Percentiles rank a stretch among this genome's conserved stretches.
Conservation (phyloP, 2,888 invertebrate species). For the Tenthredo notha region DNA sequence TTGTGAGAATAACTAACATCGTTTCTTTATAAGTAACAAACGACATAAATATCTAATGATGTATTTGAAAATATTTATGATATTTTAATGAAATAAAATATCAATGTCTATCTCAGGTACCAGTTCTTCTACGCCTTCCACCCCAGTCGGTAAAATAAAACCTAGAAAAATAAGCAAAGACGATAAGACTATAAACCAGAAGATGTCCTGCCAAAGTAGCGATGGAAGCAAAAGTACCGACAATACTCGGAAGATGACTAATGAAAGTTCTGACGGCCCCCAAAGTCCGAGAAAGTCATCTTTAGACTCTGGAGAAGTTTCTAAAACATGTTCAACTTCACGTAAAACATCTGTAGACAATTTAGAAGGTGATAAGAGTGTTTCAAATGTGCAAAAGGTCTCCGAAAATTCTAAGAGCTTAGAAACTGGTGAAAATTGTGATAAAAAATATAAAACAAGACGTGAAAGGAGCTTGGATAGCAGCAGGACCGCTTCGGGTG, state of each 20-base stretch:
- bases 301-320: constrained; percentile 20
- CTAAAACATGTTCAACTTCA: constrained; percentile 47
- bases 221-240: constrained; percentile 44
- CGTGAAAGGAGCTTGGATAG: constrained; percentile 47
- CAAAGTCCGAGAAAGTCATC: constrained; percentile 35
- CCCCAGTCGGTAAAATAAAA: constrained; percentile 72
- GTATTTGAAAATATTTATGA: neutral
- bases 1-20: constrained; percentile 21
- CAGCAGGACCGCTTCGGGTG: constrained; percentile 11
- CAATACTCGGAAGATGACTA: constrained; percentile 45
- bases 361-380: constrained; percentile 53
- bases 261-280: constrained; percentile 17
- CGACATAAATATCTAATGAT: constrained; percentile 11
- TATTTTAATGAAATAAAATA: constrained; percentile 27
- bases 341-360: constrained; percentile 58
- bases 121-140: constrained; percentile 72
- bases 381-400: constrained; percentile 23
- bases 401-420: neutral
- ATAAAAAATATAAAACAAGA: constrained; percentile 46
- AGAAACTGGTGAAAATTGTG: constrained; percentile 48
- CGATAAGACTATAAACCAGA: constrained; percentile 70
- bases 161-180: constrained; percentile 72
- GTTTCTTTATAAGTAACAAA: neutral
- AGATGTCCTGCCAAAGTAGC: constrained; percentile 49
- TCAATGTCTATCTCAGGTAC: constrained; percentile 62